A percentile compares a stretch with the other conserved stretches of the same genome.
Evolutionary conservation across 2,113 vertebrate genomes (phyloP).

Genomic region (Sclerurus mexicanus): DNA sequence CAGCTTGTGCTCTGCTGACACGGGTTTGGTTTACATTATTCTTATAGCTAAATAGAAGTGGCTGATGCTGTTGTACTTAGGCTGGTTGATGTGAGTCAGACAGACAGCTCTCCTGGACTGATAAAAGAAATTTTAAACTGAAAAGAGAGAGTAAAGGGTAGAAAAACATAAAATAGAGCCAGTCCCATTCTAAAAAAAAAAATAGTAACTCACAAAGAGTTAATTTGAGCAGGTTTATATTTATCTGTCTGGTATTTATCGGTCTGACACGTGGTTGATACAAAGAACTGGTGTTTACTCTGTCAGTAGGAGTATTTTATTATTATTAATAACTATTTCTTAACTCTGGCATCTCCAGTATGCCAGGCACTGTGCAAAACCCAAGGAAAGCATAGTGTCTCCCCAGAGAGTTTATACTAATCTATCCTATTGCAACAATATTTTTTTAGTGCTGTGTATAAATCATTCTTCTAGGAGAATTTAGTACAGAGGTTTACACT

Average conservation of each 20-base stretch:
- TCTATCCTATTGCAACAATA: background rate
- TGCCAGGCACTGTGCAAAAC: background rate
- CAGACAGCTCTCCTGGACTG: background rate
- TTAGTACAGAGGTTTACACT: background rate
- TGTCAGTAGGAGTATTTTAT: background rate
- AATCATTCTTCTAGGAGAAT: background rate
- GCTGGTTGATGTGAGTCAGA: background rate
- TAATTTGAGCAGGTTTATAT: background rate
- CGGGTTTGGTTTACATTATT: background rate
- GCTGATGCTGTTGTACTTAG: background rate
- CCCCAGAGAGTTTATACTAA: background rate
- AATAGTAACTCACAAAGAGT: background rate
- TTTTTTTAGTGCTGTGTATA: background rate
- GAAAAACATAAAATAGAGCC: background rate
- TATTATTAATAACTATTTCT: conserved; percentile 11
- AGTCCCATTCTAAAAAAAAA: background rate
- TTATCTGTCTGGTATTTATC: background rate
- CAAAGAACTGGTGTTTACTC: background rate
- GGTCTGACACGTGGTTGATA: background rate
- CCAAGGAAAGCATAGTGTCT: background rate
- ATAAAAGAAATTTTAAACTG: background rate
- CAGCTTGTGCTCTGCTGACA: background rate
- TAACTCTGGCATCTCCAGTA: conserved; percentile 5
- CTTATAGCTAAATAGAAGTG: background rate
- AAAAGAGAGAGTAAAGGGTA: background rate